Evolutionary conservation across 2,797 vertebrate genomes (phyloP), one percentile per base, ranked within the genome.

Genomic region (Gorsachius magnificus): DNA sequence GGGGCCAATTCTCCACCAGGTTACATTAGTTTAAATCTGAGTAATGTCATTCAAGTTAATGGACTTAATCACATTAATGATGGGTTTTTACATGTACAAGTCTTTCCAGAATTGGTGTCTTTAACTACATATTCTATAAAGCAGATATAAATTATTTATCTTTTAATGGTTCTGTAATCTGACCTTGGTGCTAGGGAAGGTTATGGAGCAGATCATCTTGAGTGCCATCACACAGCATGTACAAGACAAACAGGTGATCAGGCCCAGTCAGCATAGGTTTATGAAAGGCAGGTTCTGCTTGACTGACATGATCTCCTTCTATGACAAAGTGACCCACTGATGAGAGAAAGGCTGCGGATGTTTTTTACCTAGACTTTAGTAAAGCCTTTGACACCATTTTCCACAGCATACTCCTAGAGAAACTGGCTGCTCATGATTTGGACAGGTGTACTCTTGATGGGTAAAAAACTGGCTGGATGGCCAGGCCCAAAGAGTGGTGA

Each of bases 161-260:
- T 74, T 65, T 54, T n/a, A 81, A 50, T 17, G 10, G 21, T 33
- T 63, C 38, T 76, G 6, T 46, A 57, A 48, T 28, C 31, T 63
- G 12, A 72, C 21, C 33, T 69, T 1, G 0, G 17, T 48, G 10
- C 13, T 29, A 20, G 6, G 21, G 33, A 60, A 41, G 5, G 1
- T 65, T 77, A 35, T 41, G 25, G 22, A 69, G 41, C 28, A 51
- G 15, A 33, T 68, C 3, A 54, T 6, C 0, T 1, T 35, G 12
- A n/a, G 6, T 56, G 25, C 3, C 9, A 11, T 19, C 10, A 36
- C 0, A 0, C 0, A 1, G 4, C 21, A n/a, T 0, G 1, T 21
- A 22, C 6, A 43, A 10, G 21, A 58, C 63, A 80, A 31, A 3
- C 11, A 64, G 17, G 33, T 3, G 1, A 69, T 26, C 12, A 22